These are phyloP conservation scores for Mesocentrotus franciscanus DNA, from an alignment of 53 echinoderm and acorn worm genomes.

Conservation along the genomic window DNA sequence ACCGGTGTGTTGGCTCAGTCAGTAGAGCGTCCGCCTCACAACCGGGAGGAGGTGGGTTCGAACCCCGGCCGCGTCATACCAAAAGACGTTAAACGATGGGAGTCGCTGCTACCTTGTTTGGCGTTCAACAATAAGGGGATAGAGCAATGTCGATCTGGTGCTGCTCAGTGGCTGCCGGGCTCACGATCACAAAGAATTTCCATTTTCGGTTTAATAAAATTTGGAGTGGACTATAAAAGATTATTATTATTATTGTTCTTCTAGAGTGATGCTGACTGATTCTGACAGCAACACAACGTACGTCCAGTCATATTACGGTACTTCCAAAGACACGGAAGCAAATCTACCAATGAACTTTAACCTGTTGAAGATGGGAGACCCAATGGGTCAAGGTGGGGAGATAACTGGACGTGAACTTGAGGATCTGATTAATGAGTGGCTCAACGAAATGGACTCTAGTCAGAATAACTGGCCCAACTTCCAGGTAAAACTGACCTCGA, in stretches of 20 bases:
- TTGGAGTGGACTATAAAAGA: too few relatives aligned
- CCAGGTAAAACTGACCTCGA: slow-evolving; percentile 64
- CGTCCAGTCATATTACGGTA: slow-evolving; percentile 76
- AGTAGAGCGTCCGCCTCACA: too few relatives aligned
- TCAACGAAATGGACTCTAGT: slow-evolving; percentile 70
- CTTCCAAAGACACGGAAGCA: slow-evolving; percentile 72
- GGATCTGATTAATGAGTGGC: slow-evolving; percentile 73
- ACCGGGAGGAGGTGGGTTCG: too few relatives aligned
- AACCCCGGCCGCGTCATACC: too few relatives aligned
- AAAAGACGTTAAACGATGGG: too few relatives aligned
- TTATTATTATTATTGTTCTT: slow-evolving; percentile 4
- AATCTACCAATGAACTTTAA: slow-evolving; percentile 89
- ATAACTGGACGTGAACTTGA: slow-evolving; percentile 79
- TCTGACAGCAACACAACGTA: slow-evolving; percentile 77
- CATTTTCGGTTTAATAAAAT: too few relatives aligned
- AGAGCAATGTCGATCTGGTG: too few relatives aligned
- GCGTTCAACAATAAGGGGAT: too few relatives aligned
- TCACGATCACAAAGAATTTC: too few relatives aligned
- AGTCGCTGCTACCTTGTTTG: too few relatives aligned
- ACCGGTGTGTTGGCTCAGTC: too few relatives aligned
- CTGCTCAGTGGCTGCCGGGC: too few relatives aligned
- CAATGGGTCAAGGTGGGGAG: slow-evolving; percentile 60
- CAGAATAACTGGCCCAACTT: slow-evolving; percentile 88
- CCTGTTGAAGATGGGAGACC: slow-evolving; percentile 76
- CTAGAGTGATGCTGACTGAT: slow-evolving; percentile 84